Evolutionary conservation across 2,888 invertebrate genomes (phyloP).

Genomic region (Tyria jacobaeae): DNA sequence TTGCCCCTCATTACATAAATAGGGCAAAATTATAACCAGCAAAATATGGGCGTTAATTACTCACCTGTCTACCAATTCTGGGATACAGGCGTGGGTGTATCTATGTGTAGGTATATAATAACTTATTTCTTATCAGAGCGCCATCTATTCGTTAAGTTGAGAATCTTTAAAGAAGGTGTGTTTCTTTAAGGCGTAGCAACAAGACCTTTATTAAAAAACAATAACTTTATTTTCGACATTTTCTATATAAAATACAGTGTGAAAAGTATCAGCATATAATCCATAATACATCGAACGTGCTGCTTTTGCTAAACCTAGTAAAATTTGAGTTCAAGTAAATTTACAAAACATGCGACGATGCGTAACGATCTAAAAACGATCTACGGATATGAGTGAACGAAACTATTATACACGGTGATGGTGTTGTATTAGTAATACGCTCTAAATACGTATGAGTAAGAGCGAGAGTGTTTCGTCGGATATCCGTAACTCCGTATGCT

Average conservation of each 20-base stretch:
- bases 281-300: neutral
- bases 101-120: no score
- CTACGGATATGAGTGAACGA: neutral
- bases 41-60: no score
- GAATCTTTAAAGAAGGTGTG: constrained; percentile 15
- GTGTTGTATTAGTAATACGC: neutral
- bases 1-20: no score
- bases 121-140: constrained; percentile 10
- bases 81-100: no score
- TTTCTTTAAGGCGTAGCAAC: neutral
- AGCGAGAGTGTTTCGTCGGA: constrained; percentile 52
- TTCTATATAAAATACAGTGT: neutral
- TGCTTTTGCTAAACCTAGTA: neutral
- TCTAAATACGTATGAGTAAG: constrained; percentile 14
- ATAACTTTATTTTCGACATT: neutral
- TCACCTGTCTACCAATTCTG: no score
- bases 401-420: neutral
- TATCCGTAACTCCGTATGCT: constrained; percentile 50
- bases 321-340: neutral
- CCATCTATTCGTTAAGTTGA: constrained; percentile 20
- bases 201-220: no score
- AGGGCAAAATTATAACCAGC: no score
- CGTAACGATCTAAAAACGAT: neutral
- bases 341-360: neutral
- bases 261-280: no score